These are phyloP conservation scores for Eretmocerus hayati DNA, from an alignment of 2,888 invertebrate genomes.

Conservation along the genomic window DNA sequence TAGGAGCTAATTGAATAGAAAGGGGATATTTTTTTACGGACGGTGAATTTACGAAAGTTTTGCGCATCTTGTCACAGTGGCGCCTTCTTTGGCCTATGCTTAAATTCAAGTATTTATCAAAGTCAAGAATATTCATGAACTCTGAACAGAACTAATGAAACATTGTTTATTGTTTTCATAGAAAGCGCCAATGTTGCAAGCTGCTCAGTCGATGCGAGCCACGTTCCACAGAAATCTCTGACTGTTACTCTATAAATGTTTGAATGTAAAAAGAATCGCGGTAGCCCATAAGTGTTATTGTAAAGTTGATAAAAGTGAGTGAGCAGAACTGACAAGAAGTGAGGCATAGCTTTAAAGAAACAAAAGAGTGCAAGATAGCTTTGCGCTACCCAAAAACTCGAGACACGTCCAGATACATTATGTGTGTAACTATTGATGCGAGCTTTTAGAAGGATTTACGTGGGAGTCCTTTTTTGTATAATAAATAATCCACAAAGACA, in stretches of 20 bases:
- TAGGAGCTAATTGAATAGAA: conserved; percentile 10
- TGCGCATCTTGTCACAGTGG: conserved; percentile 10
- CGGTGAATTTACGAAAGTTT: conserved; percentile 6
- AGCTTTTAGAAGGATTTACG: conserved; percentile 14
- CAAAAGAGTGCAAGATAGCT: background rate
- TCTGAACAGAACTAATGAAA: background rate
- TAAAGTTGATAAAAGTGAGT: background rate
- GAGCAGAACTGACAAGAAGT: too few species aligned
- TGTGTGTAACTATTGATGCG: background rate
- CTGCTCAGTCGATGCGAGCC: conserved; percentile 10
- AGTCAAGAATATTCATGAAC: background rate
- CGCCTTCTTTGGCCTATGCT: too few species aligned
- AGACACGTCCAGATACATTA: background rate
- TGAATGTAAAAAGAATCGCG: conserved; percentile 18
- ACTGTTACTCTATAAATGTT: conserved; percentile 17
- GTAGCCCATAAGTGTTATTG: conserved; percentile 18
- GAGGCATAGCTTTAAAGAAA: background rate
- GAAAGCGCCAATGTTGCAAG: conserved; percentile 14
- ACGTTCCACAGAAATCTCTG: conserved; percentile 16
- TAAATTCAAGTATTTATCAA: too few species aligned
- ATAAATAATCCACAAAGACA: too few species aligned
- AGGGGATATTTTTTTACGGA: conserved; percentile 17
- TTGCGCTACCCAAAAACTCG: background rate
- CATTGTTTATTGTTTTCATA: conserved; percentile 2
- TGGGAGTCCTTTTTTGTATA: conserved; percentile 18